phyloP scores from a whole-genome alignment of 1,140 invertebrate species.

The Mycetomoellerius zeteki region DNA sequence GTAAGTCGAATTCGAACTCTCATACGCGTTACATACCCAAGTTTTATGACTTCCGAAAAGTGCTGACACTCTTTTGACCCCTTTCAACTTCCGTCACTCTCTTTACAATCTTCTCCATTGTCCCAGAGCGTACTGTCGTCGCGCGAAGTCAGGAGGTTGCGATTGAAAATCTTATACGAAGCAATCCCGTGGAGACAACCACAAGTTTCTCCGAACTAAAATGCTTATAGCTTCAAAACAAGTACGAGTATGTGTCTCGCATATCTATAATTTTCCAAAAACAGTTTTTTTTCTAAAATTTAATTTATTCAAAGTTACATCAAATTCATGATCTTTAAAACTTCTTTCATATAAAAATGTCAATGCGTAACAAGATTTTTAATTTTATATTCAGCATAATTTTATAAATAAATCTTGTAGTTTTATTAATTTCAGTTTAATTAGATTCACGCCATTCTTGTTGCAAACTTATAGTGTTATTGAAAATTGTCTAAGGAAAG shows the following conservation, averaged over 20 bases:
- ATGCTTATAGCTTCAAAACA: not conserved
- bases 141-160: slow-evolving; percentile 33
- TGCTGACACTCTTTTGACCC: slow-evolving; percentile 32
- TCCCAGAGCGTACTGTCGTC: slow-evolving; percentile 46
- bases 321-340: not conserved
- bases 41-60: slow-evolving; percentile 65
- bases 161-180: slow-evolving; percentile 59
- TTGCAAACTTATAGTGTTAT: not conserved
- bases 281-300: slow-evolving; percentile 6
- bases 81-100: slow-evolving; percentile 47
- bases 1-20: slow-evolving; percentile 74
- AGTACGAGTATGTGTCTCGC: not conserved
- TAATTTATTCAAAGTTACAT: not conserved
- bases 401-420: not conserved
- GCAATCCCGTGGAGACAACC: slow-evolving; percentile 39
- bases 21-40: slow-evolving; percentile 38
- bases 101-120: slow-evolving; percentile 33
- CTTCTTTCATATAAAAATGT: not conserved
- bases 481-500: slow-evolving; percentile 1
- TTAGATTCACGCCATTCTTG: not conserved
- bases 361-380: not conserved
- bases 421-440: not conserved
- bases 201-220: slow-evolving; percentile 36
- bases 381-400: not conserved
- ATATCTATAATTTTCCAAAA: not conserved